Evolutionary conservation across 2,888 invertebrate genomes (phyloP), one percentile per base, ranked within the genome.

Genomic region (Drosophila nigricruria): DNA sequence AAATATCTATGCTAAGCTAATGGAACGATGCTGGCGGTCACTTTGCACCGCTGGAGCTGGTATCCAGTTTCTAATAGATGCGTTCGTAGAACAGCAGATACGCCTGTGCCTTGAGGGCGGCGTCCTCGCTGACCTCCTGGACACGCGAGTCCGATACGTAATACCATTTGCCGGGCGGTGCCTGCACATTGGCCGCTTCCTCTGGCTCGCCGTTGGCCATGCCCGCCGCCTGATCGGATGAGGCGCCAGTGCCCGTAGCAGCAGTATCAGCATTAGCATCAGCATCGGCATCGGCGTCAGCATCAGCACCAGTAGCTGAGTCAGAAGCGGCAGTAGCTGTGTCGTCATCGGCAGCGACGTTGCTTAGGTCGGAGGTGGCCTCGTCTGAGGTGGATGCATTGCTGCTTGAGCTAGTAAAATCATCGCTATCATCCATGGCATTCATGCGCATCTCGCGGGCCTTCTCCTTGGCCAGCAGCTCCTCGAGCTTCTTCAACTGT

Each of bases 51-150:
- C 9, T 60, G 34, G 5, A 57, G 45, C 6, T 52, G 30, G 18
- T 23, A 40, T 25, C 57, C 52, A 40, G 40, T 32, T 20, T 42
- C 93, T 96, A 97, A 93, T 96, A 94, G 92, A 98, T 96, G 92
- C 98, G 95, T 93, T 99, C 98, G 93, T 99, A 99, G 93, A 99
- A 99, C 42, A 99, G 94, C 58, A 99, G 94, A 93, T 99, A 99
- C 18, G 99, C 99, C 93, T 99, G 97, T 69, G 96, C 96, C 81
- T 95, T 94, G 50, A 98, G 94, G 67, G 98, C 98, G 77, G 95
- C 94, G 3, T 95, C 95, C 92, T 98, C 97, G 64, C 95, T 94
- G 27, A 97, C 96, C 92, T 97, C 96, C 42, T 95, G 94, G 0
- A 98, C 98, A 90, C 96, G 95, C 67, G 96, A 96, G 93, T 99